Base-by-base conservation (phyloP, 2,888 invertebrate species). In the Epistrophella euchroma region DNA sequence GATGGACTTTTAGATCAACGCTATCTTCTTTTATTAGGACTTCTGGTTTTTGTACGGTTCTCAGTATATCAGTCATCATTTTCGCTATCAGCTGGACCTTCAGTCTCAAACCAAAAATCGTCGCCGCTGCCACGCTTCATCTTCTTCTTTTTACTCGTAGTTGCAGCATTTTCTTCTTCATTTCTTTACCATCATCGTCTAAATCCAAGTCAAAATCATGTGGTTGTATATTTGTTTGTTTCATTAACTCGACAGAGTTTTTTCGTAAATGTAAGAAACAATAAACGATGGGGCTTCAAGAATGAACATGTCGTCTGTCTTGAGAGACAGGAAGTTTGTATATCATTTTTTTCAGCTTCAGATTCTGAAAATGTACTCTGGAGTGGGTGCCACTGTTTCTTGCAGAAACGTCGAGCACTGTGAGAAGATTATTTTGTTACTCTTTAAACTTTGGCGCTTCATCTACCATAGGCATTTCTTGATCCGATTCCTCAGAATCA, bases 241-340 rank as follows among this genome's bases (percentile, higher is more conserved):
- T 87, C 0, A 91, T 90, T 7, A 91, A 85, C 37, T 89, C 88
- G 96, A 92, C 1, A 97, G 97, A 11, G 97, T 97, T 91, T 97
- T 97, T 91, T 98, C 97, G 92, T 97, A 97, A 25, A 98, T 97
- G 91, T 98, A 98, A 60, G 98, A 97, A 88, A 98, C 97, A 90
- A 98, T 97, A 91, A 98, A 97, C 25, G 97, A 97, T 7, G 98
- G 97, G 35, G 97, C 97, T 92, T 98, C 97, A 11, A 98, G 96
- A 13, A 98, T 97, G 91, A 96, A 97, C 96, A 97, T 97, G 89
- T 98, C 97, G 91, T 98, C 97, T 22, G 97, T 97, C 28, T 82
- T 93, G 92, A 70, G 88, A n/a, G 90, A 15, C 90, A 91, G 90
- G 68, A n/a, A 35, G 22, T 78, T 15, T 60, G 1, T 66, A 70